Evolutionary conservation across 2,113 vertebrate species (phyloP), one percentile per base, ranked within the genome.

Genomic region (Peromyscus maniculatus): DNA sequence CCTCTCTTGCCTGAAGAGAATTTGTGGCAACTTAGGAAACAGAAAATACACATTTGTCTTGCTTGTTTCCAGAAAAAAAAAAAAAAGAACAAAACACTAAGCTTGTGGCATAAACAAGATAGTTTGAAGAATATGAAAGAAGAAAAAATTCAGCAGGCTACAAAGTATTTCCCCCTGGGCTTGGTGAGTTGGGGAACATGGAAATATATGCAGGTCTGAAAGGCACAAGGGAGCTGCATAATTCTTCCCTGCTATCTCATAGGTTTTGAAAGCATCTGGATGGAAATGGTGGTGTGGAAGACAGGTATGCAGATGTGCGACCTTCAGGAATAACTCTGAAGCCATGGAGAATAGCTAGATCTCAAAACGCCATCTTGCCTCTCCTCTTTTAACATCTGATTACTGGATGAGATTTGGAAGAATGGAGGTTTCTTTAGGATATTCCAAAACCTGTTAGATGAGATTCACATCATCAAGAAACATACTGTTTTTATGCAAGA

Each of bases 401-500:
- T 64, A 7, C 19, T 72, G 1, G 46, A 49, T 39, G 80, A 24
- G 67, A 91, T 89, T 59, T 74, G 57, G 16, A 55, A 28, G 21
- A 33, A 95, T 59, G 16, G 31, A 24, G 19, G 28, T 62, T 74
- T 55, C 52, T 55, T 57, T 77, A 62, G 52, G 26, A 6, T 10
- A 1, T 1, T 52, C 46, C 24, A 95, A 31, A 74, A 69, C 89
- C 84, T 93, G 39, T 89, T 77, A 94, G 55, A 66, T 86, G 69
- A 95, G 26, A 95, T 55, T 94, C 75, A 92, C 69, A 24, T 69
- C 74, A 83, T n/a, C 19, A 66, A 87, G 46, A 74, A 69, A 62
- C 36, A 39, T 88, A 7, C 26, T 87, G 33, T 13, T 36, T 7
- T 43, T 86, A 46, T 46, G 26, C 26, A 64, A 46, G 21, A 19